A percentile compares a stretch with the other conserved stretches of the same genome.
phyloP scores from a whole-genome alignment of 1,140 invertebrate genomes.

The Venustaconcha ellipsiformis region DNA sequence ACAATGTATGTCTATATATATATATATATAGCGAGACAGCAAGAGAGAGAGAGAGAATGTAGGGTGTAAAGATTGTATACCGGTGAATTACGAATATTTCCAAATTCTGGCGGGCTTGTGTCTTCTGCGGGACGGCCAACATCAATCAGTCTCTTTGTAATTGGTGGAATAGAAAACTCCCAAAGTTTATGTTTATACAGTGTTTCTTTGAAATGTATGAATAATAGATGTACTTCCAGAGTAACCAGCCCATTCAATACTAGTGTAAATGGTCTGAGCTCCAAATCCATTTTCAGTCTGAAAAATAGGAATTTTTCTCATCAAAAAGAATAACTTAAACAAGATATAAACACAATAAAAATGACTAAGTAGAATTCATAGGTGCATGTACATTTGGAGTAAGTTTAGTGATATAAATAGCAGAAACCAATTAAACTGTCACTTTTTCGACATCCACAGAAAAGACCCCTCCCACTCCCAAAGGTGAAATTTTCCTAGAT shows the following conservation, averaged over 20 bases:
- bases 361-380: too few species aligned
- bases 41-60: background rate
- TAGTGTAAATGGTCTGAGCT: conserved; percentile 38
- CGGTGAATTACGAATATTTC: background rate
- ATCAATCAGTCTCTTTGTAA: conserved; percentile 44
- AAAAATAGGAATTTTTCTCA: background rate
- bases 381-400: too few species aligned
- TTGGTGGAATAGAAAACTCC: conserved; percentile 40
- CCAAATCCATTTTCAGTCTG: conserved; percentile 48
- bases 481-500: too few species aligned
- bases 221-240: conserved; percentile 36
- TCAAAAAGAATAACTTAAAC: background rate
- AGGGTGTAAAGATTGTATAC: background rate
- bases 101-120: conserved; percentile 40
- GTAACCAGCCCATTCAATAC: conserved; percentile 42
- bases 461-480: too few species aligned
- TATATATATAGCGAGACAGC: too few species aligned
- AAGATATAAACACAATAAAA: too few species aligned
- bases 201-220: conserved; percentile 33
- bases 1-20: too few species aligned
- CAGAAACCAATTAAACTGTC: too few species aligned
- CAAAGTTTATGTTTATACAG: conserved; percentile 42
- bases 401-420: too few species aligned
- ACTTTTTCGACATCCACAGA: too few species aligned
- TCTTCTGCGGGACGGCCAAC: conserved; percentile 43